Percentiles rank a stretch among this genome's conserved stretches.
Evolutionary conservation across 2,888 invertebrate genomes (phyloP).

Genomic region (Lycia hirtaria): DNA sequence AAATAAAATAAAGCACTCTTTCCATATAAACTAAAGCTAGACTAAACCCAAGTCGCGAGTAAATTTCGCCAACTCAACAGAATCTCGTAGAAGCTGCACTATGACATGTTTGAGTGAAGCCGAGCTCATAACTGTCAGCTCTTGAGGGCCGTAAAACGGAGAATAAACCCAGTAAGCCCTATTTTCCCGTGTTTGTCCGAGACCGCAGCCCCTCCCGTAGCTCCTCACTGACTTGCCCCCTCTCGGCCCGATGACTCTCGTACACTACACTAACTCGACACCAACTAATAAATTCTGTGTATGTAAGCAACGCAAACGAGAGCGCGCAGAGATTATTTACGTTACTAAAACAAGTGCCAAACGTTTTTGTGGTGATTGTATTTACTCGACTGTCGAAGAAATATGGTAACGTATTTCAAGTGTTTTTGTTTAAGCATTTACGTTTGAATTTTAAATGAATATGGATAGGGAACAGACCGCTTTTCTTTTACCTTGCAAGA

Average conservation of each 20-base stretch:
- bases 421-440: too few relatives aligned
- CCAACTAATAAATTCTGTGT: too few relatives aligned
- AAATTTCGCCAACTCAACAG: background rate
- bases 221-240: too few relatives aligned
- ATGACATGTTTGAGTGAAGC: conserved; percentile 7
- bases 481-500: too few relatives aligned
- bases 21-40: background rate
- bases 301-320: too few relatives aligned
- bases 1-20: background rate
- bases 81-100: background rate
- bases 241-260: background rate
- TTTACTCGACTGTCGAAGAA: too few relatives aligned
- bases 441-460: too few relatives aligned
- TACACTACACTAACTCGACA: background rate
- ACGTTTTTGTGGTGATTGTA: too few relatives aligned
- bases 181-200: conserved; percentile 17
- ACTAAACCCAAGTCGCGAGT: background rate
- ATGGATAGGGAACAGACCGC: too few relatives aligned
- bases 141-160: conserved; percentile 15
- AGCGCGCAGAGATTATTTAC: too few relatives aligned
- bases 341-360: too few relatives aligned
- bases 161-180: conserved; percentile 17
- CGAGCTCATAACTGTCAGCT: conserved; percentile 22
- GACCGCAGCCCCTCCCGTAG: conserved; percentile 4
- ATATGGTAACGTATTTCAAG: too few relatives aligned